Evolutionary conservation across 2,113 vertebrate genomes (phyloP), one percentile per base, ranked within the genome.

Genomic region (Bombycilla garrulus): DNA sequence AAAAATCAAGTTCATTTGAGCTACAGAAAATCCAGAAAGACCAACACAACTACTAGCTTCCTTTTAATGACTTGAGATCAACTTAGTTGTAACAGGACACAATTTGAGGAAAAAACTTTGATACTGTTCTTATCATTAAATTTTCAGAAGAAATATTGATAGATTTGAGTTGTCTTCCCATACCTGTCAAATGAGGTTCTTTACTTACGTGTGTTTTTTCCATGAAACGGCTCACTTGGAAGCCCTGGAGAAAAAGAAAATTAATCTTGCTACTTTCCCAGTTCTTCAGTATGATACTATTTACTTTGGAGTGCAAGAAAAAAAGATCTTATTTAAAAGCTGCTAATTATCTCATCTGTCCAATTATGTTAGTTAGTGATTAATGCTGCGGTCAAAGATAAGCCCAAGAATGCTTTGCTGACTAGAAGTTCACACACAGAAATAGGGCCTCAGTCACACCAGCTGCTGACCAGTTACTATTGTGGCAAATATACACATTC

Each of bases 101-200:
- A 81, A 70, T 14, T 10, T 29, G n/a, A 57, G 7, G 23, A 42
- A 40, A 71, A 82, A 51, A 28, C 22, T 33, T 64, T 42, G 28
- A 86, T 70, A 47, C 19, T 62, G 28, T 38, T 61, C 8, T 57
- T 65, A 51, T 33, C 2, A 44, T 42, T 66, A 70, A 33, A 20
- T 87, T 56, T 61, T 78, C 28, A 47, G 25, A 74, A 18, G 38
- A 66, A 73, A 53, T 65, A 65, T 18, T 88, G 54, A 62, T n/a
- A 65, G 33, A 33, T 45, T 86, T 81, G 47, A 44, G 29, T 47
- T 47, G 31, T 44, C 15, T 74, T 91, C 50, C 35, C 6, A 36
- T 5, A 70, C 6, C 15, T 54, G 16, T 91, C 90, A 96, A 87
- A 93, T 77, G 42, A 95, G 58, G 45, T 88, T 94, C 87, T 95